Conservation (phyloP, 2,113 vertebrate species). For the Passer montanus region DNA sequence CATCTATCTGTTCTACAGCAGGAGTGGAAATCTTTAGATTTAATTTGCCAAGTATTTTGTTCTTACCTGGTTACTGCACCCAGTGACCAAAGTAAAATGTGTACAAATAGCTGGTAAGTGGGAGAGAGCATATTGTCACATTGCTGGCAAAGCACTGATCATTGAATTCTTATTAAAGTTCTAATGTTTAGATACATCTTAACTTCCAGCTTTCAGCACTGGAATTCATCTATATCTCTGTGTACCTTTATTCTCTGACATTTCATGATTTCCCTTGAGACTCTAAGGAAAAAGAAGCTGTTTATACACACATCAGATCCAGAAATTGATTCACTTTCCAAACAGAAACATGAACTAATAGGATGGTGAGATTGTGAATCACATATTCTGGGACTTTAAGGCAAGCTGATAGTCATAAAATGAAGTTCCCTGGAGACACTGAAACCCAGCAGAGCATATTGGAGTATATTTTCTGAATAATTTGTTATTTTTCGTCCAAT, state of each 20-base stretch:
- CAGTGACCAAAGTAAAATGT: background rate
- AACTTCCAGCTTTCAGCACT: background rate
- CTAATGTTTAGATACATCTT: background rate
- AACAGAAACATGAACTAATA: slow-evolving; percentile 22
- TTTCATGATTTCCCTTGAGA: slow-evolving; percentile 21
- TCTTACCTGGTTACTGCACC: background rate
- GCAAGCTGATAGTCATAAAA: background rate
- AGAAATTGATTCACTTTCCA: slow-evolving; percentile 36
- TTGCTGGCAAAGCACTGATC: background rate
- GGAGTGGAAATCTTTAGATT: slow-evolving; percentile 4
- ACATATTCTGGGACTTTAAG: slow-evolving; percentile 14
- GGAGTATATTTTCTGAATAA: background rate
- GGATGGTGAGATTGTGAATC: background rate
- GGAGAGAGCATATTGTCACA: background rate
- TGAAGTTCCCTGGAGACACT: background rate
- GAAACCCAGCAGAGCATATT: background rate
- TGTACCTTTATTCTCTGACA: slow-evolving; percentile 1
- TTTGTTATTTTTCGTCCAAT: background rate
- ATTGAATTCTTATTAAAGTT: background rate
- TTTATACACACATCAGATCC: background rate
- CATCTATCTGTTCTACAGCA: slow-evolving; percentile 8
- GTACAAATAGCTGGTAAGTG: background rate
- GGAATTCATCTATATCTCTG: background rate
- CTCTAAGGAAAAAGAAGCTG: background rate
- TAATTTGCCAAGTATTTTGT: background rate